Base-by-base conservation (phyloP, 2,113 vertebrate genomes). In the Tupaia chinensis region DNA sequence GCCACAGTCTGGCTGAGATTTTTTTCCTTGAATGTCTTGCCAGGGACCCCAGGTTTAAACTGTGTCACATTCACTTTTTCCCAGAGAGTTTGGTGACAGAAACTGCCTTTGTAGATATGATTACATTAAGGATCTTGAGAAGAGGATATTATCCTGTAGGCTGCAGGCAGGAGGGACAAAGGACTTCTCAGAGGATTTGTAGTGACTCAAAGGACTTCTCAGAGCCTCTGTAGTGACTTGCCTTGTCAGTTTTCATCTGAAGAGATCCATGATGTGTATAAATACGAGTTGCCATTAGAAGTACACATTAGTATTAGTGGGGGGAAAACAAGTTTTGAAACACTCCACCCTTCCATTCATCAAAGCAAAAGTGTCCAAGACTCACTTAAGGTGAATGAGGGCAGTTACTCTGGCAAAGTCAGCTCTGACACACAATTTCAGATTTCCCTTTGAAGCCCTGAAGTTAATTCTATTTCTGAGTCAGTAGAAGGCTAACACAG, bases 271-370 rank as follows among this genome's bases (percentile, higher is more conserved):
- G 61, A 66, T 95, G 66, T 70, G 3, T 72, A 32, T 53, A 79
- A 87, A 65, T 66, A 83, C 56, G 44, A 44, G 63, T 61, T 91
- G n/a, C 72, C 34, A 60, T 93, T 69, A 54, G 54, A 95, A 91
- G 65, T 32, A 44, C n/a, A 60, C 16, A 34, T 89, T 88, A 66
- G 4, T 92, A 54, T 53, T 81, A 25, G 32, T 34, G 19, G 44
- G 44, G 44, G 44, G n/a, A 77, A 88, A 94, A 73, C 85, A 93
- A 58, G 91, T 88, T 91, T 68, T 69, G 79, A 69, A 95, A 91
- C 29, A 29, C 17, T 88, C 34, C 1, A 0, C 66, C 12, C 29
- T 92, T 84, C 70, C 58, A 76, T 60, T 92, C 34, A 83, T 87
- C 70, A 94, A 72, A 93, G 83, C 79, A 70, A 86, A 89, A 76